These are phyloP conservation scores for Lepisosteus oculatus DNA, from an alignment of 2,113 vertebrate genomes.

Conservation along the genomic window DNA sequence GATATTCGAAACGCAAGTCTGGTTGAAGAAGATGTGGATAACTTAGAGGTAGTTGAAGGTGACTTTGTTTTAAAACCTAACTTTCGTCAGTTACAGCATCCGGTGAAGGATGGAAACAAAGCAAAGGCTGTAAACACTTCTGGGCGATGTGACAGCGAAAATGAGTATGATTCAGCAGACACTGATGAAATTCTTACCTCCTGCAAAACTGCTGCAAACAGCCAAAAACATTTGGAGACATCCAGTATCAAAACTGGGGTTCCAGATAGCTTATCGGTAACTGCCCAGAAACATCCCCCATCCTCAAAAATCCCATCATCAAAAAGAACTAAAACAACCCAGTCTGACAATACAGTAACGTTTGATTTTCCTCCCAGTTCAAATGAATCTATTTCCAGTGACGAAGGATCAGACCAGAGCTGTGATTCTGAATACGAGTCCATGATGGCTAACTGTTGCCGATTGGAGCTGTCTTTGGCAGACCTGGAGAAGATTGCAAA, in stretches of 20 bases:
- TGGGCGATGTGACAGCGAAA: slow-evolving; percentile 34
- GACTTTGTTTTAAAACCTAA: slow-evolving; percentile 65
- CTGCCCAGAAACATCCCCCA: background rate
- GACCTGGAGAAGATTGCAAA: slow-evolving; percentile 73
- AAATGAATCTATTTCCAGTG: background rate
- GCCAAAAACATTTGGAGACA: background rate
- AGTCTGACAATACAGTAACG: slow-evolving; percentile 11
- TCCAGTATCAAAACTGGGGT: slow-evolving; percentile 8
- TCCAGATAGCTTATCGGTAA: background rate
- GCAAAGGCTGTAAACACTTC: background rate
- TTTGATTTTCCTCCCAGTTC: background rate
- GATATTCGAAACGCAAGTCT: slow-evolving; percentile 29
- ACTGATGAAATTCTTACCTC: slow-evolving; percentile 83
- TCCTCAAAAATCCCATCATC: slow-evolving; percentile 2
- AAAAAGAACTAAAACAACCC: background rate
- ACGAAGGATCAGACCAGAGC: slow-evolving; percentile 39
- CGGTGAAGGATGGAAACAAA: slow-evolving; percentile 18
- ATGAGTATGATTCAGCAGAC: slow-evolving; percentile 77
- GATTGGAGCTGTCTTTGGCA: slow-evolving; percentile 69
- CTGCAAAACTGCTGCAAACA: slow-evolving; percentile 44
- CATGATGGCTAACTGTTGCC: slow-evolving; percentile 74
- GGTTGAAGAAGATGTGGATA: slow-evolving; percentile 44
- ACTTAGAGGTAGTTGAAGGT: slow-evolving; percentile 75
- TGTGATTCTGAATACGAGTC: slow-evolving; percentile 73
- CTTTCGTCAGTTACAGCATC: slow-evolving; percentile 36